phyloP scores from a whole-genome alignment of 2,888 invertebrate genomes.

The Apantesis nais region DNA sequence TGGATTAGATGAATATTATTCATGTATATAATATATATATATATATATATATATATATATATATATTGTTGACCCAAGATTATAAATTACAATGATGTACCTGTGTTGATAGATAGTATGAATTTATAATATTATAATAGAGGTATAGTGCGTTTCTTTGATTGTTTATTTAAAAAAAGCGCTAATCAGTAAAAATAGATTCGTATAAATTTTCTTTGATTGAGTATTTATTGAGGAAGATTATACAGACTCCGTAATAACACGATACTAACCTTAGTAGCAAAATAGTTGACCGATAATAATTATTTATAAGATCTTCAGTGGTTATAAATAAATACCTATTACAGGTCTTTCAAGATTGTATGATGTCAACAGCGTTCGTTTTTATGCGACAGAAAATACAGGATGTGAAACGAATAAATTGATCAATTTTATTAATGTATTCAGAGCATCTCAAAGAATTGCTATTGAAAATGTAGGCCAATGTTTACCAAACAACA shows the following conservation, averaged over 20 bases:
- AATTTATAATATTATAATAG: too few relatives aligned
- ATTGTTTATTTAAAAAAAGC: too few relatives aligned
- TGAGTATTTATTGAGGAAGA: too few relatives aligned
- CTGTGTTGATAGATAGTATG: too few relatives aligned
- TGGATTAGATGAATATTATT: background rate
- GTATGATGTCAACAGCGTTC: background rate
- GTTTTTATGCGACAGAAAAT: background rate
- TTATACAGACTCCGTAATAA: too few relatives aligned
- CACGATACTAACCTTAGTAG: background rate
- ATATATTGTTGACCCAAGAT: too few relatives aligned
- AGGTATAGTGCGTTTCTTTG: too few relatives aligned
- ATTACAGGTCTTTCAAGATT: background rate
- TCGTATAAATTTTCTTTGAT: too few relatives aligned
- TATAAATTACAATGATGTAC: too few relatives aligned
- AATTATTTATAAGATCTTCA: too few relatives aligned
- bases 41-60: too few relatives aligned
- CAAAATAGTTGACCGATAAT: background rate
- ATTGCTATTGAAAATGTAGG: slow-evolving; percentile 13
- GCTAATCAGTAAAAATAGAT: too few relatives aligned
- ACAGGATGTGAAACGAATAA: background rate
- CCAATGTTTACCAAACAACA: slow-evolving; percentile 13
- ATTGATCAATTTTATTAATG: slow-evolving; percentile 10
- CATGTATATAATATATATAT: background rate
- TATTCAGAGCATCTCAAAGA: slow-evolving; percentile 9
- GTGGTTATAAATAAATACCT: background rate